phyloP scores from a whole-genome alignment of 2,797 vertebrate genomes.

The Oreochromis grahami region DNA sequence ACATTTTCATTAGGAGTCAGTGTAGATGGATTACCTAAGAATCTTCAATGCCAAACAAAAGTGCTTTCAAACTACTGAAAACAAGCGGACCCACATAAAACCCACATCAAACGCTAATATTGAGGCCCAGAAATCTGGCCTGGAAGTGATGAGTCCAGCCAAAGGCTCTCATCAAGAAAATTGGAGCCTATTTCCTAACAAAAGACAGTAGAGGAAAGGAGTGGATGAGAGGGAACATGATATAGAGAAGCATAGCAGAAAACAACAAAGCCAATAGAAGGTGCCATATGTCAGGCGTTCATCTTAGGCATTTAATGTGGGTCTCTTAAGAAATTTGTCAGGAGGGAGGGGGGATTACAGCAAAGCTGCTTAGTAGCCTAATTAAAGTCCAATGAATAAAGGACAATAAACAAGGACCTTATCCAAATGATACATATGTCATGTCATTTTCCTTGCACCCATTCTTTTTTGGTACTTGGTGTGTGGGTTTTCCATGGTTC shows the following conservation, averaged over 20 bases:
- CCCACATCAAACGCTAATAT: neutral
- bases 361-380: slow-evolving; percentile 61
- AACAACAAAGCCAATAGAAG: slow-evolving; percentile 56
- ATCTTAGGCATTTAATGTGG: slow-evolving; percentile 37
- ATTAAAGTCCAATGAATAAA: slow-evolving; percentile 43
- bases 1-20: neutral
- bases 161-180: neutral
- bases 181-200: neutral
- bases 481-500: too few species aligned
- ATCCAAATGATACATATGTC: neutral
- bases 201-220: neutral
- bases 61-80: slow-evolving; percentile 35
- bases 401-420: neutral
- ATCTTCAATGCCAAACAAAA: slow-evolving; percentile 6
- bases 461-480: neutral
- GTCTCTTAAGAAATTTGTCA: slow-evolving; percentile 49
- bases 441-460: rapidly evolving
- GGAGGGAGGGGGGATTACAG: slow-evolving; percentile 47
- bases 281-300: slow-evolving; percentile 62
- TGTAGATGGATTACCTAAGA: neutral
- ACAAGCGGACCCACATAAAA: slow-evolving; percentile 1
- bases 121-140: neutral
- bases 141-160: neutral
- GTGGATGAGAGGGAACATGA: slow-evolving; percentile 30
- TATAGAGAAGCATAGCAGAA: slow-evolving; percentile 5